Base-by-base conservation (phyloP, 2,888 invertebrate genomes). In the Stenodera caucasica region DNA sequence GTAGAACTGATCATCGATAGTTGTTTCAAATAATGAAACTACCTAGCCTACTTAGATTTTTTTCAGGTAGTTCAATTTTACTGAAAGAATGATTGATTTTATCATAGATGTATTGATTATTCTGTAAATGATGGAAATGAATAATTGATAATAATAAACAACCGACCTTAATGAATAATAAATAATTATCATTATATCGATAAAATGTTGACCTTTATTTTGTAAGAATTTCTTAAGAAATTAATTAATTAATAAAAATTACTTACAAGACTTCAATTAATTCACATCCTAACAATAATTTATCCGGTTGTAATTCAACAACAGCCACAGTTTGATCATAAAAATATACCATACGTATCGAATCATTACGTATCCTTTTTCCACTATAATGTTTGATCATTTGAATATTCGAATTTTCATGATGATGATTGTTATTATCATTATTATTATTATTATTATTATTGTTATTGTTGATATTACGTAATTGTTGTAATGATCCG, bases 201-300 rank as follows among this genome's bases (percentile, higher is more conserved):
- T n/a, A n/a, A n/a, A n/a, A n/a, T n/a, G n/a, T n/a, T n/a, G n/a
- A n/a, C n/a, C n/a, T n/a, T n/a, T n/a, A n/a, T n/a, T n/a, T n/a
- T n/a, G n/a, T n/a, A n/a, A n/a, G n/a, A n/a, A n/a, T n/a, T n/a
- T n/a, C n/a, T n/a, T n/a, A n/a, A n/a, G n/a, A n/a, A n/a, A n/a
- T n/a, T n/a, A n/a, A n/a, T n/a, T n/a, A n/a, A 26, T 26, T 7
- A 33, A 33, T 33, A 18, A 35, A 55, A 51, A 15, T 60, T 58
- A 90, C 93, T 91, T 81, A 94, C 94, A 89, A 88, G 69, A 92
- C 90, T 84, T 94, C 94, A 75, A 94, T 89, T 71, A 94, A 84
- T 78, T 92, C 90, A 78, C 93, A 93, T 75, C 89, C 88, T 53
- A 89, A 83, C 61, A 91, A 82, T 71, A 89, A 81, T 77, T 90